These are phyloP conservation scores for Chesias legatella DNA, from an alignment of 2,888 invertebrate genomes.

Conservation along the genomic window DNA sequence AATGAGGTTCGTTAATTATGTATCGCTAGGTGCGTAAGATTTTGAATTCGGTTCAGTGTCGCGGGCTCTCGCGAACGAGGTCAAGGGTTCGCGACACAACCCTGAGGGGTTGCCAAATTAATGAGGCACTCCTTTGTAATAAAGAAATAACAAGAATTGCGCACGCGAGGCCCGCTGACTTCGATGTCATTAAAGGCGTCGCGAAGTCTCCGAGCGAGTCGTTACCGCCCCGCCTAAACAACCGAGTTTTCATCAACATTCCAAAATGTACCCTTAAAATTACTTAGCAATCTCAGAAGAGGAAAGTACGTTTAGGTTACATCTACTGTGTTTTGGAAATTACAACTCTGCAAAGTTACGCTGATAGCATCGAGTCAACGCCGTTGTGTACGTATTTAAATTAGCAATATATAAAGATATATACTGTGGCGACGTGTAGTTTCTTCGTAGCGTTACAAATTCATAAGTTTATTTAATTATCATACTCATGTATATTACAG, in stretches of 20 bases:
- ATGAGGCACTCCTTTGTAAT: constrained; percentile 82
- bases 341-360: constrained; percentile 15
- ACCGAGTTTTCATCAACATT: constrained; percentile 61
- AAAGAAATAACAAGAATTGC: constrained; percentile 81
- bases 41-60: constrained; percentile 69
- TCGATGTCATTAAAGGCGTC: constrained; percentile 75
- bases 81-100: constrained; percentile 78
- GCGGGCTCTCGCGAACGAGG: constrained; percentile 71
- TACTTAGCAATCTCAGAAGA: constrained; percentile 39
- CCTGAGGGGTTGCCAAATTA: constrained; percentile 80
- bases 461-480: too few species aligned
- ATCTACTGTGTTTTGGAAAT: constrained; percentile 25
- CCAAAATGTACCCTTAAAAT: constrained; percentile 50
- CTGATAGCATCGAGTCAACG: constrained; percentile 5
- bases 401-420: too few species aligned
- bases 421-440: too few species aligned
- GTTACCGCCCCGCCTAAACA: constrained; percentile 72
- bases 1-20: constrained; percentile 79
- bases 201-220: constrained; percentile 67
- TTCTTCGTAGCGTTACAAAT: too few species aligned
- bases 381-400: not conserved
- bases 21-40: constrained; percentile 74
- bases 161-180: constrained; percentile 74
- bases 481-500: too few species aligned
- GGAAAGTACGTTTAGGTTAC: constrained; percentile 32